Percentiles rank a stretch among this genome's conserved stretches.
Conservation (phyloP, 2,113 vertebrate genomes). For the Melanerpes formicivorus region DNA sequence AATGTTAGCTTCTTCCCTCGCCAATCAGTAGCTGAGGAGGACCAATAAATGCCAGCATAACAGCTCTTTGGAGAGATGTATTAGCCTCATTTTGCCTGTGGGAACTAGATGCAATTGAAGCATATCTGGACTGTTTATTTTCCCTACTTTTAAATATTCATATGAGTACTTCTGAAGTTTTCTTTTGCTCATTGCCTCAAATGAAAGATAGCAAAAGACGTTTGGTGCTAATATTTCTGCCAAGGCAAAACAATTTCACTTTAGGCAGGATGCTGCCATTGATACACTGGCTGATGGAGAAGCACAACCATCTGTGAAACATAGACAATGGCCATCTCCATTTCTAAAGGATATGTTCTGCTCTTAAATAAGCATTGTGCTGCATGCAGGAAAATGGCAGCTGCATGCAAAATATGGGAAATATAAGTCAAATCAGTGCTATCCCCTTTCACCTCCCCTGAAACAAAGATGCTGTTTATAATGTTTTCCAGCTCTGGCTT, state of each 20-base stretch:
- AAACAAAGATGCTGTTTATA: not conserved
- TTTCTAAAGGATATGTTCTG: not conserved
- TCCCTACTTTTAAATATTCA: conserved; percentile 51
- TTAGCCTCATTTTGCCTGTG: conserved; percentile 39
- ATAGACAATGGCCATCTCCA: not conserved
- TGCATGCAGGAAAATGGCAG: not conserved
- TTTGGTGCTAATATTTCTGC: not conserved
- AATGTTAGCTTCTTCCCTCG: not conserved
- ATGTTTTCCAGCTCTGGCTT: not conserved
- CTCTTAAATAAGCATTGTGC: not conserved
- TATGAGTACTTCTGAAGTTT: conserved; percentile 38
- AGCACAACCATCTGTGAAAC: not conserved
- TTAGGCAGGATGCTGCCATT: conserved; percentile 1
- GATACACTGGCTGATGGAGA: not conserved
- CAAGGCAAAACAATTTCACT: not conserved
- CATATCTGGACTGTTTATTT: conserved; percentile 45
- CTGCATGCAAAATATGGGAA: not conserved
- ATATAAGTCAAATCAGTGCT: not conserved
- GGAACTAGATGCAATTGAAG: conserved; percentile 44
- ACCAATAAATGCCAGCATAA: conserved; percentile 45
- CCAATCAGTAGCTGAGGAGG: conserved; percentile 20
- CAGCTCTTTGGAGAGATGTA: conserved; percentile 47
- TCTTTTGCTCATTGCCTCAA: not conserved
- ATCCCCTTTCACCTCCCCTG: not conserved
- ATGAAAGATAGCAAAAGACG: not conserved